Evolutionary conservation across 2,113 vertebrate genomes (phyloP).

Genomic region (Cettia cetti): DNA sequence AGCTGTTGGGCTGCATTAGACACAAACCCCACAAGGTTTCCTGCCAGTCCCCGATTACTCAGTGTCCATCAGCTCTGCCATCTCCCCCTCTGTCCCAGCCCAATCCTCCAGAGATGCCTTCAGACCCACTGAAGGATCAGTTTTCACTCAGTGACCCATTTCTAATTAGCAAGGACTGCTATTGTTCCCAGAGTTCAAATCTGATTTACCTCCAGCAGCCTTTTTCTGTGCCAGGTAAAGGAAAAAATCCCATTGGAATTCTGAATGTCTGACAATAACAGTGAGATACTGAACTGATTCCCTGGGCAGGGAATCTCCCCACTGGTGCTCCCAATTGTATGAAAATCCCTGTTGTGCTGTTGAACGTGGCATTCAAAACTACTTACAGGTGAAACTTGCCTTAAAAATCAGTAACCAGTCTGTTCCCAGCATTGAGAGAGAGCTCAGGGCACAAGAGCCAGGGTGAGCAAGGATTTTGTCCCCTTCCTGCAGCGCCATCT

Average conservation of each 20-base stretch:
- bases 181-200: neutral
- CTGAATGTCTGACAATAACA: neutral
- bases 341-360: neutral
- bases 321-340: neutral
- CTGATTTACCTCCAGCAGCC: neutral
- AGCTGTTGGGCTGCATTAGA: neutral
- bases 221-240: neutral
- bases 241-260: neutral
- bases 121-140: neutral
- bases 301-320: neutral
- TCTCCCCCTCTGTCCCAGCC: no score
- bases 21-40: neutral
- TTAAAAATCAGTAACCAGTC: neutral
- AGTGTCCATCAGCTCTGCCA: neutral
- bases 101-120: neutral
- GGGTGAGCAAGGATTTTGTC: neutral
- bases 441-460: fast-evolving
- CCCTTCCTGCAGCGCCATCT: neutral
- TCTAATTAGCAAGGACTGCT: neutral
- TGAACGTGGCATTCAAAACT: neutral
- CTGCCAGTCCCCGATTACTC: neutral
- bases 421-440: neutral
- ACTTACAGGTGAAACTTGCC: neutral
- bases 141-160: neutral
- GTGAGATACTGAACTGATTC: neutral